Evolutionary conservation across 2,888 invertebrate species (phyloP).

Genomic region (Abrostola tripartita): DNA sequence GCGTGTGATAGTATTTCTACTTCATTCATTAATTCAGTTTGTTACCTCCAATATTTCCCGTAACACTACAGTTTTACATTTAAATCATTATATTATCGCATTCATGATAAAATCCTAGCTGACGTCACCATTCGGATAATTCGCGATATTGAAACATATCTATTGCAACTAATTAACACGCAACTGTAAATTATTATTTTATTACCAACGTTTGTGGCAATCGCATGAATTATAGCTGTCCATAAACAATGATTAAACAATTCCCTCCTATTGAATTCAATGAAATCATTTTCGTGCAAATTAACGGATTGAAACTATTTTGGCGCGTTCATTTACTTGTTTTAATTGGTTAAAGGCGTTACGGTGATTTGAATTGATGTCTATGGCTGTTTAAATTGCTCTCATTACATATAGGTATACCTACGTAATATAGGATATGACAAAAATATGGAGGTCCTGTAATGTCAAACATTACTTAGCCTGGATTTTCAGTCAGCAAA

Average conservation of each 20-base stretch:
- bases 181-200: slow-evolving; percentile 59
- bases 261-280: slow-evolving; percentile 48
- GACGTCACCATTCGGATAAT: slow-evolving; percentile 49
- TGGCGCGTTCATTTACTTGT: slow-evolving; percentile 42
- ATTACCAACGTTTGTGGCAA: slow-evolving; percentile 52
- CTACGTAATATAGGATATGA: neutral
- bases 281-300: slow-evolving; percentile 52
- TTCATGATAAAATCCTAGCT: slow-evolving; percentile 15
- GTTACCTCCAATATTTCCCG: too few species aligned
- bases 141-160: slow-evolving; percentile 49
- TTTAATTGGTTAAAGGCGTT: slow-evolving; percentile 33
- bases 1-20: too few species aligned
- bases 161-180: slow-evolving; percentile 56
- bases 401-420: slow-evolving; percentile 10
- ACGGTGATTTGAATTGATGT: slow-evolving; percentile 41
- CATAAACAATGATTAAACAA: slow-evolving; percentile 59
- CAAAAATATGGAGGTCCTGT: too few species aligned
- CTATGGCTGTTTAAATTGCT: slow-evolving; percentile 16
- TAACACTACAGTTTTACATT: too few species aligned
- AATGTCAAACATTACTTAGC: slow-evolving; percentile 23
- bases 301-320: slow-evolving; percentile 42
- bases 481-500: neutral
- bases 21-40: too few species aligned
- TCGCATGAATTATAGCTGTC: slow-evolving; percentile 55
- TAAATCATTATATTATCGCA: neutral